phyloP scores from a whole-genome alignment of 2,888 invertebrate species.

The Andricus curvator region DNA sequence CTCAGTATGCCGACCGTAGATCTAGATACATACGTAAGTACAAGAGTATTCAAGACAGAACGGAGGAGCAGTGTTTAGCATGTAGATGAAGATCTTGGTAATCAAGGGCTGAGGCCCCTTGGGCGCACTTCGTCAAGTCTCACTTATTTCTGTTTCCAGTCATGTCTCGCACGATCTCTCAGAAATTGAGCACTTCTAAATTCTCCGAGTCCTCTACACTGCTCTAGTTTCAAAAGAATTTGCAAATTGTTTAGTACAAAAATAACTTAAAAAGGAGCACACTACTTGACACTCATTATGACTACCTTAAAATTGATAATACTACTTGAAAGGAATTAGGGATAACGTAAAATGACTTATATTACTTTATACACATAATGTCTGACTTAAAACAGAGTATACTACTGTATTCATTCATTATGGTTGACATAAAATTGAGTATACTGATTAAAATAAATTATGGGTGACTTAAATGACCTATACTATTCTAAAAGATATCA shows the following conservation, averaged over 20 bases:
- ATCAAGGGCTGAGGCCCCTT: constrained; percentile 75
- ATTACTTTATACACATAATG: too few species aligned
- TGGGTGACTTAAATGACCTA: too few species aligned
- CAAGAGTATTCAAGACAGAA: constrained; percentile 74
- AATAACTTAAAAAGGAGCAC: too few species aligned
- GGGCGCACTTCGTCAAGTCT: constrained; percentile 76
- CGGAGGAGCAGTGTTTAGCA: constrained; percentile 75
- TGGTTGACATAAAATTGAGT: too few species aligned
- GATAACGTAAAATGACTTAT: too few species aligned
- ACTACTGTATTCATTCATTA: too few species aligned
- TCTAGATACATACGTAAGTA: constrained; percentile 77
- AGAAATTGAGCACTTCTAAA: constrained; percentile 22
- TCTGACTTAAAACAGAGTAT: too few species aligned
- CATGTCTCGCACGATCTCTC: constrained; percentile 47
- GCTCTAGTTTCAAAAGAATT: neutral
- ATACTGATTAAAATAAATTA: too few species aligned
- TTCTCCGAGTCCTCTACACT: neutral
- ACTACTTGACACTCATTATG: too few species aligned
- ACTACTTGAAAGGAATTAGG: too few species aligned
- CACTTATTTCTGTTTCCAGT: constrained; percentile 71
- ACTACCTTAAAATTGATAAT: too few species aligned
- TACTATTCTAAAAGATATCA: too few species aligned
- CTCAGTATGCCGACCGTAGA: constrained; percentile 61
- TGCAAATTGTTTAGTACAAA: neutral
- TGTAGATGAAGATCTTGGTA: constrained; percentile 78